Evolutionary conservation across 2,797 vertebrate genomes (phyloP).

Genomic region (Nyctalus aviator): DNA sequence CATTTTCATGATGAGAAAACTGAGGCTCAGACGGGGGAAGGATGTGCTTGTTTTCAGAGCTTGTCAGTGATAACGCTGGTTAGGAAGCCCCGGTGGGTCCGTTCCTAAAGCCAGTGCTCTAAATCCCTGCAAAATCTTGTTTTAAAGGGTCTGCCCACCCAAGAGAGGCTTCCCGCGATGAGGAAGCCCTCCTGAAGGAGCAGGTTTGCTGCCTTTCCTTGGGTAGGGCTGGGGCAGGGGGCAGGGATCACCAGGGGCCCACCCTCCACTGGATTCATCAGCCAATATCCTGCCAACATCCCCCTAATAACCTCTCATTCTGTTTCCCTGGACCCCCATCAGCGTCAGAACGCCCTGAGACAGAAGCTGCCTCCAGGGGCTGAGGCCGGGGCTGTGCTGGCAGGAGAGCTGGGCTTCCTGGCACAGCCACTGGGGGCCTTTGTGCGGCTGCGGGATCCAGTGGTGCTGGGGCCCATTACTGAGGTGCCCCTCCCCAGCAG

Average conservation of each 20-base stretch:
- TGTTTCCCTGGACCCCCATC: slow-evolving; percentile 11
- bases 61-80: background rate
- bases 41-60: background rate
- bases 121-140: background rate
- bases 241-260: background rate
- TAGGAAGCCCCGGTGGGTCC: background rate
- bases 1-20: slow-evolving; percentile 28
- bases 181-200: slow-evolving; percentile 78
- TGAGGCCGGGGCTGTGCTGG: slow-evolving; percentile 86
- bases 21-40: background rate
- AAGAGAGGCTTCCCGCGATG: slow-evolving; percentile 28
- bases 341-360: slow-evolving; percentile 86
- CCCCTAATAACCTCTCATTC: background rate
- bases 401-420: slow-evolving; percentile 88
- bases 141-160: slow-evolving; percentile 58
- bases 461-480: slow-evolving; percentile 83
- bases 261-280: background rate
- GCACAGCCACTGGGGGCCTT: slow-evolving; percentile 86
- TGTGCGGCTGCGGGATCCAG: slow-evolving; percentile 82
- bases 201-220: slow-evolving; percentile 82
- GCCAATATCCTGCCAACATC: background rate
- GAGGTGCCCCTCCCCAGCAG: slow-evolving; percentile 89
- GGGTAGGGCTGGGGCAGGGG: slow-evolving; percentile 15
- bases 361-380: slow-evolving; percentile 85
- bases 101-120: background rate